Conservation (phyloP, 2,888 invertebrate species). For the Gymnosoma rotundatum region DNA sequence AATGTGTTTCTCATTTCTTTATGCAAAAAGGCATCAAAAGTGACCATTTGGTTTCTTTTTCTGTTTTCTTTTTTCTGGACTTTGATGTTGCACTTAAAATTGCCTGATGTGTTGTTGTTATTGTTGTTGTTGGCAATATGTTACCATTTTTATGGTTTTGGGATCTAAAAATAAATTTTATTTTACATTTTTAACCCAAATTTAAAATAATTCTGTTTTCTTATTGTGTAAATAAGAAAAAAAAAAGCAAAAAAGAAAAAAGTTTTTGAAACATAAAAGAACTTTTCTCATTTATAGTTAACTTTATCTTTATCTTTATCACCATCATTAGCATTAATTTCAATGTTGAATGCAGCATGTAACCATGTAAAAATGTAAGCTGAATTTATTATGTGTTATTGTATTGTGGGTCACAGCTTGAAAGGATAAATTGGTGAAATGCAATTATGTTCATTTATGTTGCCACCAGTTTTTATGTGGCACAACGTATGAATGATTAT, state of each 20-base stretch:
- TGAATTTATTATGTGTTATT: slow-evolving; percentile 22
- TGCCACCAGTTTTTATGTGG: slow-evolving; percentile 55
- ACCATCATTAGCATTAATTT: slow-evolving; percentile 1
- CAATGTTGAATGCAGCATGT: slow-evolving; percentile 26
- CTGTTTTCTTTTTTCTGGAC: background rate
- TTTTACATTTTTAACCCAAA: slow-evolving; percentile 54
- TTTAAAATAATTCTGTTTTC: slow-evolving; percentile 36
- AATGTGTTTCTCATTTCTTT: background rate
- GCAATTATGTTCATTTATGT: slow-evolving; percentile 72
- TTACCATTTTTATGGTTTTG: slow-evolving; percentile 52
- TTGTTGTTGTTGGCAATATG: slow-evolving; percentile 40
- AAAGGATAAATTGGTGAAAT: slow-evolving; percentile 74
- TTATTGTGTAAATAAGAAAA: slow-evolving; percentile 46
- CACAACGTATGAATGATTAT: background rate
- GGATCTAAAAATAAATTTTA: slow-evolving; percentile 59
- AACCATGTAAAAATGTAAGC: background rate
- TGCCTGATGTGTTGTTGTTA: slow-evolving; percentile 37
- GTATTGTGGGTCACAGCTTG: slow-evolving; percentile 63
- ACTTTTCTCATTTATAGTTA: slow-evolving; percentile 23
- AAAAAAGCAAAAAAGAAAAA: slow-evolving; percentile 44
- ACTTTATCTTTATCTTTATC: slow-evolving; percentile 29
- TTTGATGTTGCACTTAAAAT: slow-evolving; percentile 7
- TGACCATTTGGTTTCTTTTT: slow-evolving; percentile 21
- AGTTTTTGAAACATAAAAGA: slow-evolving; percentile 41
- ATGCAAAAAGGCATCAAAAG: slow-evolving; percentile 21